A percentile compares a stretch with the other conserved stretches of the same genome.
phyloP scores from a whole-genome alignment of 23 tunicate genomes.

The Pegea sp. region DNA sequence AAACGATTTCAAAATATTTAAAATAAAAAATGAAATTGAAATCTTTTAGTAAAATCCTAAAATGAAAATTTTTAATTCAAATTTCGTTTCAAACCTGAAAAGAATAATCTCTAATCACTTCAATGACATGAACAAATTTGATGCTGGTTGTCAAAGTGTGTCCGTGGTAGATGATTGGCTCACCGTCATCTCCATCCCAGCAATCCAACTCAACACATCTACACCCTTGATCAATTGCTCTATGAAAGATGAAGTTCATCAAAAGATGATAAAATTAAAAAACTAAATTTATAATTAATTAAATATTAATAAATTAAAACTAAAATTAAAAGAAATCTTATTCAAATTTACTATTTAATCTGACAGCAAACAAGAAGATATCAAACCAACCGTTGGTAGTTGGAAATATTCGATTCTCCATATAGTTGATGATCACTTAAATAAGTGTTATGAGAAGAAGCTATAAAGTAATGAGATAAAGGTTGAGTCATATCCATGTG shows the following conservation, averaged over 20 bases:
- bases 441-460: conserved; percentile 70
- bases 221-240: conserved; percentile 65
- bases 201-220: conserved; percentile 77
- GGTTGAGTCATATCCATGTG: conserved; percentile 51
- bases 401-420: conserved; percentile 46
- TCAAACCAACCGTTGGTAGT: conserved; percentile 20
- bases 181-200: conserved; percentile 80
- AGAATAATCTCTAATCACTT: conserved; percentile 3
- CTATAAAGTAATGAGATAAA: conserved; percentile 47
- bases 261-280: neutral
- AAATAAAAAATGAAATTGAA: neutral
- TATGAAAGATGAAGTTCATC: neutral
- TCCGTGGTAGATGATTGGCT: conserved; percentile 78
- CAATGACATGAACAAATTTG: conserved; percentile 45
- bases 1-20: too few relatives aligned
- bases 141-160: conserved; percentile 59
- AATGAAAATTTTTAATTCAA: neutral
- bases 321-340: too few relatives aligned
- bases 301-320: too few relatives aligned
- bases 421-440: conserved; percentile 30
- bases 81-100: neutral
- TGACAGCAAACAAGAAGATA: too few relatives aligned
- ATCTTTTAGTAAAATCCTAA: neutral
- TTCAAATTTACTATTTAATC: too few relatives aligned
- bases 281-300: too few relatives aligned